These are phyloP conservation scores for Drosophila persimilis DNA, from an alignment of 1,140 invertebrate species.

Conservation along the genomic window DNA sequence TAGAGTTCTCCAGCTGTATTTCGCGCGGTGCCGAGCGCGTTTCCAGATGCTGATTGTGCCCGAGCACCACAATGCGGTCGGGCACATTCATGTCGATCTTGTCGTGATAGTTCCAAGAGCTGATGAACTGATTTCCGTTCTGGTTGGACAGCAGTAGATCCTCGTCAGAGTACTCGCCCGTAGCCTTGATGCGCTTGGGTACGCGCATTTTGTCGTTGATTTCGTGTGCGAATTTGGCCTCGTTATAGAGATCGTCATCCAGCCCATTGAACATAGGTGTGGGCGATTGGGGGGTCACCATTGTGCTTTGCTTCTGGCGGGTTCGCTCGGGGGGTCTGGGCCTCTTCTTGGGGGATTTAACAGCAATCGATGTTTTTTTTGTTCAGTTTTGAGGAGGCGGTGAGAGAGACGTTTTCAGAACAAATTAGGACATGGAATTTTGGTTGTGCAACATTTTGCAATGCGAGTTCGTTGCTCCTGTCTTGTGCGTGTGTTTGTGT, in stretches of 20 bases:
- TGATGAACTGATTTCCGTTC: conserved; percentile 84
- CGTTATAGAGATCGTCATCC: conserved; percentile 87
- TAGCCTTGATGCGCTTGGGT: conserved; percentile 90
- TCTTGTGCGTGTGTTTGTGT: conserved; percentile 29
- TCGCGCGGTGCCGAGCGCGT: conserved; percentile 92
- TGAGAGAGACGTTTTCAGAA: conserved; percentile 74
- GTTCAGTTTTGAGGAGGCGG: conserved; percentile 39
- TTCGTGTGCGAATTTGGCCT: conserved; percentile 89
- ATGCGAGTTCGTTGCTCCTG: conserved; percentile 11
- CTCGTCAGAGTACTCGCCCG: conserved; percentile 86
- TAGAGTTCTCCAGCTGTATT: conserved; percentile 92
- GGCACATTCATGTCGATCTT: conserved; percentile 95
- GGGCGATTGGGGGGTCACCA: conserved; percentile 86
- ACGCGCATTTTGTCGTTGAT: conserved; percentile 91
- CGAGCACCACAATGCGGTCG: conserved; percentile 93
- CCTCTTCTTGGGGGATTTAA: background rate
- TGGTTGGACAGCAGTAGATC: conserved; percentile 84
- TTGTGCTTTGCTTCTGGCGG: conserved; percentile 50
- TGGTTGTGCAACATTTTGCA: conserved; percentile 54
- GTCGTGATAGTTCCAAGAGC: conserved; percentile 87
- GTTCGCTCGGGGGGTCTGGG: background rate
- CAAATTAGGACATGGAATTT: conserved; percentile 62
- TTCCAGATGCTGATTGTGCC: conserved; percentile 92
- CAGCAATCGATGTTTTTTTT: conserved; percentile 17
- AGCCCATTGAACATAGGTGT: conserved; percentile 85